Evolutionary conservation across 2,888 invertebrate genomes (phyloP).

Genomic region (Caenorhabditis doughertyi): DNA sequence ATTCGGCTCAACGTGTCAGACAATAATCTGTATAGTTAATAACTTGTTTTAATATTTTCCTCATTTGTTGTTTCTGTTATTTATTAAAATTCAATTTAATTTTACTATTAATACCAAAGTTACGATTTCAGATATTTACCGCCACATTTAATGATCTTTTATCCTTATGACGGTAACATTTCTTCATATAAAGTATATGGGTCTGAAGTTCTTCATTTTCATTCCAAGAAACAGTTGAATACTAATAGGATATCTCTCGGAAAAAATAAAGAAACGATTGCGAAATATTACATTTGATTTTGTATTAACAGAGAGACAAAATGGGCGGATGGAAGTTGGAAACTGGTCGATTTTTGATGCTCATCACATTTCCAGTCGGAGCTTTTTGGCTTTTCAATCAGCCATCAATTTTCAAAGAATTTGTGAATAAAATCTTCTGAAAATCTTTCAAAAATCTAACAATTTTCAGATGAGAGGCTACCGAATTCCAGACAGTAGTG

Average conservation of each 20-base stretch:
- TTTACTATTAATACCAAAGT: neutral
- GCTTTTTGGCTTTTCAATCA: constrained; percentile 81
- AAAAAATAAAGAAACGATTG: constrained; percentile 16
- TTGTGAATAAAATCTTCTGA: constrained; percentile 68
- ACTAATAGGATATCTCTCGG: neutral
- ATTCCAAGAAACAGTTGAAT: constrained; percentile 9
- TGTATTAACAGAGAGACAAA: constrained; percentile 10
- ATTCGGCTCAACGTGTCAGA: neutral
- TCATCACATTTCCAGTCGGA: constrained; percentile 79
- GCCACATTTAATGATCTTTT: no score
- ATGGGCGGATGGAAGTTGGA: constrained; percentile 81
- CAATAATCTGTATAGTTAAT: neutral
- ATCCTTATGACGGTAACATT: no score
- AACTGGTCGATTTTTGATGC: constrained; percentile 75
- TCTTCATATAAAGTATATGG: no score
- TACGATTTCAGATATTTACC: no score
- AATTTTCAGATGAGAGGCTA: constrained; percentile 78
- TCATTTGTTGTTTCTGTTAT: neutral
- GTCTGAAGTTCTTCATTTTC: constrained; percentile 2
- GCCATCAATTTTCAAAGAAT: constrained; percentile 77
- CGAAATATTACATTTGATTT: constrained; percentile 51
- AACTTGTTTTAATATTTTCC: neutral
- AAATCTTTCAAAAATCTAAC: no score
- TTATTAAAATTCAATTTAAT: neutral
- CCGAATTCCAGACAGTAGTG: constrained; percentile 75